Evolutionary conservation across 2,797 vertebrate species (phyloP).

Genomic region (Pantherophis alleghaniensis): DNA sequence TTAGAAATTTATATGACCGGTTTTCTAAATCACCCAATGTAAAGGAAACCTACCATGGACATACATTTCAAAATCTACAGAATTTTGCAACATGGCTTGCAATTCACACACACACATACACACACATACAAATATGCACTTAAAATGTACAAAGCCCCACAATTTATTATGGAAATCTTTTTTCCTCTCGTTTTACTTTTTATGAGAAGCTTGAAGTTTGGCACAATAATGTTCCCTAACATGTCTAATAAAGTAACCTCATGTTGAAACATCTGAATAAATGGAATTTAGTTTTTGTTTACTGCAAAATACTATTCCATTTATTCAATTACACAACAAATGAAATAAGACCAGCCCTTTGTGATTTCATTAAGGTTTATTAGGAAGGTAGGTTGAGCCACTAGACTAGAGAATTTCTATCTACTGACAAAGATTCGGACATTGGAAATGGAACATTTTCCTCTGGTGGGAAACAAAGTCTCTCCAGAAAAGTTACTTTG

Average conservation of each 20-base stretch:
- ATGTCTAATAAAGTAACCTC: neutral
- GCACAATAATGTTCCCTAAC: neutral
- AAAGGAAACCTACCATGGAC: neutral
- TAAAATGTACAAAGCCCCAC: neutral
- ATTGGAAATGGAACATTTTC: neutral
- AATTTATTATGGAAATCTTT: neutral
- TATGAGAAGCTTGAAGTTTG: neutral
- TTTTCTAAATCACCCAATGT: neutral
- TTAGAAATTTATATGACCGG: neutral
- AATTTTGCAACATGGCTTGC: neutral
- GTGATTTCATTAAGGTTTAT: neutral
- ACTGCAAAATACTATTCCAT: neutral
- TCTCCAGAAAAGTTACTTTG: neutral
- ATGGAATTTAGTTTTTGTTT: neutral
- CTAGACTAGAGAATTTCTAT: neutral
- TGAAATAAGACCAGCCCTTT: neutral
- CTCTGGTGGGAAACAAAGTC: neutral
- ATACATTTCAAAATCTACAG: neutral
- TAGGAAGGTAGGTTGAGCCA: neutral
- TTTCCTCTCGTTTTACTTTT: neutral
- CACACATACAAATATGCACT: neutral
- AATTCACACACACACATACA: neutral
- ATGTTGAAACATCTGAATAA: neutral
- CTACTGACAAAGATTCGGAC: neutral
- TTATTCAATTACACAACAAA: neutral